These are phyloP conservation scores for Cranoglanis bouderius DNA, from an alignment of 2,113 vertebrate species.

Conservation along the genomic window DNA sequence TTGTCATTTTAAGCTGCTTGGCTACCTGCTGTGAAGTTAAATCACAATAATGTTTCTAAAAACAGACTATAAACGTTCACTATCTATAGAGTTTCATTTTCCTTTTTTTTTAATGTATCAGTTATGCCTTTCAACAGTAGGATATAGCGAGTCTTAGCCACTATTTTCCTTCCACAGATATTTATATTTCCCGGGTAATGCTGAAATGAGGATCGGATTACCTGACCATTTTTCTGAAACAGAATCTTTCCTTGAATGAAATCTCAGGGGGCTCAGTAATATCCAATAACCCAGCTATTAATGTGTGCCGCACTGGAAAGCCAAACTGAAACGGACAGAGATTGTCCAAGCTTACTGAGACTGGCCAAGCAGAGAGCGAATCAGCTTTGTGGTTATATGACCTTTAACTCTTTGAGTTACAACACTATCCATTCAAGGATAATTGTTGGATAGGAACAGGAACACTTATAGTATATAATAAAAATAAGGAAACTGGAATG, in stretches of 20 bases:
- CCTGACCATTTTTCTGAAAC: slow-evolving; percentile 58
- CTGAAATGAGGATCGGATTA: slow-evolving; percentile 51
- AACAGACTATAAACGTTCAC: background rate
- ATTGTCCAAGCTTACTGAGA: slow-evolving; percentile 62
- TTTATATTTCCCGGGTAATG: slow-evolving; percentile 51
- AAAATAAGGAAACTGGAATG: slow-evolving; percentile 42
- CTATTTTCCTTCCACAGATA: slow-evolving; percentile 34
- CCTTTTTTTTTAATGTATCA: background rate
- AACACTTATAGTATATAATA: slow-evolving; percentile 59
- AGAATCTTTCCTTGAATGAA: slow-evolving; percentile 62
- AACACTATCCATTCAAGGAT: slow-evolving; percentile 61
- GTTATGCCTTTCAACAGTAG: slow-evolving; percentile 4
- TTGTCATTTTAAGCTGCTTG: background rate
- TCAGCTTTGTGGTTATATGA: slow-evolving; percentile 70
- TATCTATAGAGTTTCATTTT: background rate
- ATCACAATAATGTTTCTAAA: background rate
- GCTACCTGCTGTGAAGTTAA: background rate
- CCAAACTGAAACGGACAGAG: slow-evolving; percentile 64
- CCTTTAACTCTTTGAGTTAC: slow-evolving; percentile 64
- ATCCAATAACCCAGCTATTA: slow-evolving; percentile 68
- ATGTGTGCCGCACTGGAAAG: slow-evolving; percentile 64
- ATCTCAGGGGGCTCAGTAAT: slow-evolving; percentile 59
- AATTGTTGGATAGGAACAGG: slow-evolving; percentile 68
- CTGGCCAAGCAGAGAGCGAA: slow-evolving; percentile 69
- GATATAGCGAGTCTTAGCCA: slow-evolving; percentile 5